Evolutionary conservation across 92 coral and sea anemone genomes (phyloP).

Genomic region (Heteractis magnifica): DNA sequence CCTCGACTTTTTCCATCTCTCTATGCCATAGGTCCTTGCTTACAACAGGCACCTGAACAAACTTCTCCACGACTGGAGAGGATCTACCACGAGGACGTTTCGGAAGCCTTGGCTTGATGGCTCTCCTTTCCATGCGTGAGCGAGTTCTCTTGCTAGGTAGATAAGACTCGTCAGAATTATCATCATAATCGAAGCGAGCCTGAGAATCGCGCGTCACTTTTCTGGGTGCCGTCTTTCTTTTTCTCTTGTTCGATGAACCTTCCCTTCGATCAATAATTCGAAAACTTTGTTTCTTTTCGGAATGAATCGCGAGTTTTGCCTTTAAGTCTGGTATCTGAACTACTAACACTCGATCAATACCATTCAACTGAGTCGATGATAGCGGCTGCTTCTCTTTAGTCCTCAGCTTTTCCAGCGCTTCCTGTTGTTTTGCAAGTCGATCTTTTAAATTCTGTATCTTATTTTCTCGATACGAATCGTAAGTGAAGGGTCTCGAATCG

Average conservation of each 20-base stretch:
- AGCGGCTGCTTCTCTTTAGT: background rate
- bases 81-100: slow-evolving; percentile 9
- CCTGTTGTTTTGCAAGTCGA: slow-evolving; percentile 10
- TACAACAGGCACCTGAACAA: slow-evolving; percentile 5
- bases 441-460: slow-evolving; percentile 19
- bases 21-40: slow-evolving; percentile 29
- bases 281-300: slow-evolving; percentile 19
- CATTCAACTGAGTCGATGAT: background rate
- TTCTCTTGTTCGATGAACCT: slow-evolving; percentile 3
- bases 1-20: slow-evolving; percentile 28
- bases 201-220: slow-evolving; percentile 9
- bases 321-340: slow-evolving; percentile 30
- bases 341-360: slow-evolving; percentile 15
- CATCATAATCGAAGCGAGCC: slow-evolving; percentile 2
- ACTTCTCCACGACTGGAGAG: slow-evolving; percentile 4
- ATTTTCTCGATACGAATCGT: background rate
- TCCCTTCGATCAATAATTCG: slow-evolving; percentile 13
- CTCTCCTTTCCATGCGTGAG: background rate
- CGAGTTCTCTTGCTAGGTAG: slow-evolving; percentile 10
- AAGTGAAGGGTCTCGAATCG: background rate
- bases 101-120: background rate
- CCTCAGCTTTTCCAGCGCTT: slow-evolving; percentile 23
- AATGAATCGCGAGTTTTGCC: slow-evolving; percentile 10
- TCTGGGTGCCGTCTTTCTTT: slow-evolving; percentile 9
- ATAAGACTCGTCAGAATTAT: background rate